phyloP scores from a whole-genome alignment of 2,797 vertebrate genomes.

The Cossypha polioptera region DNA sequence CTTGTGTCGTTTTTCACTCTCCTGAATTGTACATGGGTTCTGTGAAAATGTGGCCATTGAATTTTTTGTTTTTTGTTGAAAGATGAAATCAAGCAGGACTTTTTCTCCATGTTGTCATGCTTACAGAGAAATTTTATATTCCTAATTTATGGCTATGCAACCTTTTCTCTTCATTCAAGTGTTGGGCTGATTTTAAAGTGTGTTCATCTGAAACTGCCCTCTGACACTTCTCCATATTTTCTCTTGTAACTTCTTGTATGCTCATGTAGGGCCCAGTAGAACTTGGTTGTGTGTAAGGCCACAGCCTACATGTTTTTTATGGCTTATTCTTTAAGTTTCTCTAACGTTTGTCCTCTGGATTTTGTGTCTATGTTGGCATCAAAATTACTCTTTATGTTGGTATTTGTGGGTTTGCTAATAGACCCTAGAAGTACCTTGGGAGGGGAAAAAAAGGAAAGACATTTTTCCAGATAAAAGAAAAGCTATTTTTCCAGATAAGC shows the following conservation, averaged over 20 bases:
- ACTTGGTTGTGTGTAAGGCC: not conserved
- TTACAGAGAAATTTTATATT: not conserved
- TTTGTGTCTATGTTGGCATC: not conserved
- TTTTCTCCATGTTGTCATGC: not conserved
- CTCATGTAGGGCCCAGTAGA: not conserved
- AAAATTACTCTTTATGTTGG: not conserved
- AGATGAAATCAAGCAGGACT: not conserved
- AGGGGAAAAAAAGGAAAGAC: not conserved
- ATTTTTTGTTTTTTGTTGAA: not conserved
- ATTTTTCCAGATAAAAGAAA: too few species aligned
- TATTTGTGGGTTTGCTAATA: not conserved
- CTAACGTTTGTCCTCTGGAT: not conserved
- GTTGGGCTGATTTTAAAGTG: not conserved
- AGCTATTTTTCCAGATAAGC: not conserved
- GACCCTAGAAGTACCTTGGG: not conserved
- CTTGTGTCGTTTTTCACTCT: not conserved
- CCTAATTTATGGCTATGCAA: not conserved
- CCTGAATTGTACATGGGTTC: not conserved
- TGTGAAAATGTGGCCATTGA: not conserved
- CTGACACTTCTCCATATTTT: not conserved
- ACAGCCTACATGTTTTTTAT: not conserved
- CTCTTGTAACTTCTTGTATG: not conserved
- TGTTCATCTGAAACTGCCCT: not conserved
- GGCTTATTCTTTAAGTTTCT: not conserved
- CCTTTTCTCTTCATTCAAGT: not conserved